phyloP scores from a whole-genome alignment of 2,113 vertebrate genomes.

The Alaudala cheleensis region DNA sequence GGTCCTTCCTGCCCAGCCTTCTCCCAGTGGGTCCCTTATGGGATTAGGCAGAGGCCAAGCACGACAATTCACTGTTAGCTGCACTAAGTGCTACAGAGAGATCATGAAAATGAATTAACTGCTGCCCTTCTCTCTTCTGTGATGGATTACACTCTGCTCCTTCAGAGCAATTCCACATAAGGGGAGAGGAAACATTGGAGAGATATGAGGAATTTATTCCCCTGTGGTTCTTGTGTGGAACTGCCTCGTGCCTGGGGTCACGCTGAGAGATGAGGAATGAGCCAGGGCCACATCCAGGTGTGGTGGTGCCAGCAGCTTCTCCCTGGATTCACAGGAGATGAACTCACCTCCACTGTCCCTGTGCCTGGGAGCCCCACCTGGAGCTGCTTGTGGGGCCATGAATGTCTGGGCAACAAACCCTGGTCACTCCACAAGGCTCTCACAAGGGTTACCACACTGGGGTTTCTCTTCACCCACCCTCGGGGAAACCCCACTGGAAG shows the following conservation, averaged over 20 bases:
- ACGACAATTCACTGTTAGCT: not conserved
- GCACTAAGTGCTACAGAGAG: not conserved
- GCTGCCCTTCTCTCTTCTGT: not conserved
- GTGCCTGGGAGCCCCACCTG: not conserved
- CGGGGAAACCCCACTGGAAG: not conserved
- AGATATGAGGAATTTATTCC: not conserved
- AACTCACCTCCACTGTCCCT: not conserved
- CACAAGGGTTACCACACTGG: fast-evolving
- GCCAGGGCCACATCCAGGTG: not conserved
- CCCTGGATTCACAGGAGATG: not conserved
- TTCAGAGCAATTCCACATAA: not conserved
- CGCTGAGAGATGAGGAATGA: not conserved
- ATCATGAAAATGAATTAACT: conserved; percentile 16
- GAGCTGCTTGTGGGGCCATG: fast-evolving
- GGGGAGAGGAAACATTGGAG: not conserved
- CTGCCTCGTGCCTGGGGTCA: not conserved
- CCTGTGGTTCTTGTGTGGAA: not conserved
- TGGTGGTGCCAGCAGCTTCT: not conserved
- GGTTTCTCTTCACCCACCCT: not conserved
- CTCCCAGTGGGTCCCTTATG: not conserved
- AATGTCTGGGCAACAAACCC: not conserved
- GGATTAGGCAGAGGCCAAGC: not conserved
- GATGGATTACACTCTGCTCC: not conserved
- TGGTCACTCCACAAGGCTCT: fast-evolving
- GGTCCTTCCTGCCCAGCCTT: not conserved